These are phyloP conservation scores for Neuroterus valhalla DNA, from an alignment of 1,140 invertebrate genomes.

Conservation along the genomic window DNA sequence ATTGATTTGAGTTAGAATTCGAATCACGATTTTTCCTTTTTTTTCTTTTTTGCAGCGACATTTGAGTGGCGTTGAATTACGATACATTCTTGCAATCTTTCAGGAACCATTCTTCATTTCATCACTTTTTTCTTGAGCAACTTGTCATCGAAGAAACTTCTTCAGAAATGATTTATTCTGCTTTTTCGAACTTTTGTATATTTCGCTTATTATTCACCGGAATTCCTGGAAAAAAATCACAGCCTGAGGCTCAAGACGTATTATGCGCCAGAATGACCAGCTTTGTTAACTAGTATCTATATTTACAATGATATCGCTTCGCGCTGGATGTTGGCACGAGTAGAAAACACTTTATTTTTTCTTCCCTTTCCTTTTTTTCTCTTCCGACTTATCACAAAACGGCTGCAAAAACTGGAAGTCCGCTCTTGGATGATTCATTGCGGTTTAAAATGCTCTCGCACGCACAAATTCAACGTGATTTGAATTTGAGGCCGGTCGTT, in stretches of 20 bases:
- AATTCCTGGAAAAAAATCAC: constrained; percentile 1
- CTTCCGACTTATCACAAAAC: not conserved
- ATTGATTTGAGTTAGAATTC: too few species aligned
- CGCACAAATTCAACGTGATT: not conserved
- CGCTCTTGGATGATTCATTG: not conserved
- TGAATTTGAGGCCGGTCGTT: too few species aligned
- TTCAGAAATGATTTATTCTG: not conserved
- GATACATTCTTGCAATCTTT: too few species aligned
- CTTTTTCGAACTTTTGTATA: constrained; percentile 4
- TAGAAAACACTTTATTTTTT: constrained; percentile 8
- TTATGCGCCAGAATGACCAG: constrained; percentile 22
- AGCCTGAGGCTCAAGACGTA: constrained; percentile 5
- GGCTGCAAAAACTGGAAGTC: not conserved
- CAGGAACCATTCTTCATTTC: not conserved
- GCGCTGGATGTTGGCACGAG: constrained; percentile 11
- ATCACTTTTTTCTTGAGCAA: constrained; percentile 8
- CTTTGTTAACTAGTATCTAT: constrained; percentile 26
- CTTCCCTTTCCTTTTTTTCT: not conserved
- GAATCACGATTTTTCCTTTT: too few species aligned
- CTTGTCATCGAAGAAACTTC: constrained; percentile 16
- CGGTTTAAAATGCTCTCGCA: not conserved
- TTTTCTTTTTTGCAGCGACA: too few species aligned
- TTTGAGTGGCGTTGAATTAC: too few species aligned
- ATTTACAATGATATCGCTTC: constrained; percentile 27
- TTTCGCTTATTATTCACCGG: constrained; percentile 10